Percentiles rank a stretch among this genome's conserved stretches.
These are phyloP conservation scores for Tipula lateralis DNA, from an alignment of 2,888 invertebrate genomes.

Conservation along the genomic window DNA sequence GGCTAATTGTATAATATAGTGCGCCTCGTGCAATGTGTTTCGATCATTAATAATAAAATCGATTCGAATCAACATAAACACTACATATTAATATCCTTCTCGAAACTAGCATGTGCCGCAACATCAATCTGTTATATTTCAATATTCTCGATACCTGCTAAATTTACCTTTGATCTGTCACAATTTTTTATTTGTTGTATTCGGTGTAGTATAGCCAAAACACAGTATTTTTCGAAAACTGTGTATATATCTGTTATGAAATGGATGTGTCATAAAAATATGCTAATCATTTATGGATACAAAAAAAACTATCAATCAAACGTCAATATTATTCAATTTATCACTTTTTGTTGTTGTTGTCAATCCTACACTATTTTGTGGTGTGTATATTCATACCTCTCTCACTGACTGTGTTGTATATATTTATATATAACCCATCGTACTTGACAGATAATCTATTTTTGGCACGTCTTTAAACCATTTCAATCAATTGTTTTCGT, in stretches of 20 bases:
- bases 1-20: too few species aligned
- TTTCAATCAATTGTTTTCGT: not conserved
- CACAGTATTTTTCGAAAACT: not conserved
- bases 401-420: not conserved
- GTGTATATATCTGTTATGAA: not conserved
- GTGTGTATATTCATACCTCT: not conserved
- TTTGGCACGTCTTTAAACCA: not conserved
- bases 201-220: not conserved
- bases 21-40: too few species aligned
- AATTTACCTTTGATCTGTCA: not conserved
- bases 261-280: not conserved
- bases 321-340: not conserved
- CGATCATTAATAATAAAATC: too few species aligned
- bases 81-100: too few species aligned
- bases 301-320: conserved; percentile 13
- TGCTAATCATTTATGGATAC: not conserved
- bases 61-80: too few species aligned
- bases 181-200: not conserved
- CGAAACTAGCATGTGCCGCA: not conserved
- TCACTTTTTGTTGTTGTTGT: not conserved
- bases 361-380: not conserved
- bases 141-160: not conserved
- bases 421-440: not conserved
- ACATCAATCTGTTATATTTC: not conserved
- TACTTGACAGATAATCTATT: not conserved